A percentile compares a stretch with the other conserved stretches of the same genome.
Conservation (phyloP, 2,113 vertebrate genomes). For the Notothenia coriiceps region DNA sequence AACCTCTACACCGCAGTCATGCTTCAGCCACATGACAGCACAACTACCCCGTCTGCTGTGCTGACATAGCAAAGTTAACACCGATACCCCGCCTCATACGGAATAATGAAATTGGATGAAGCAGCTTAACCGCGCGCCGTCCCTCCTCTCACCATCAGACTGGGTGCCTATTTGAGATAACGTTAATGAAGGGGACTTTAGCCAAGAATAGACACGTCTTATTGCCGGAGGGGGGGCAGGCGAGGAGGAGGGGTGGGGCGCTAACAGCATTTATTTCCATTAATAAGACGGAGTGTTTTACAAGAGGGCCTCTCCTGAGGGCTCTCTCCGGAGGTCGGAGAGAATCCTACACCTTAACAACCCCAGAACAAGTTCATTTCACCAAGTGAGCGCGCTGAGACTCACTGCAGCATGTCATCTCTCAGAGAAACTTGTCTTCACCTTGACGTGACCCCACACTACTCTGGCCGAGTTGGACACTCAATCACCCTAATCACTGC, state of each 20-base stretch:
- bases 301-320: constrained; percentile 64
- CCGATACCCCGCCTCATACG: constrained; percentile 71
- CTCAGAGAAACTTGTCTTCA: constrained; percentile 43
- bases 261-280: constrained; percentile 77
- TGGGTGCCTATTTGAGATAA: constrained; percentile 83
- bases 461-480: constrained; percentile 35
- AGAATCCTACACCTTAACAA: constrained; percentile 59
- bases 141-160: constrained; percentile 70
- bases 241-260: constrained; percentile 9
- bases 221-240: constrained; percentile 36
- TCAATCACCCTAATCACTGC: constrained; percentile 67
- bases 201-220: constrained; percentile 77
- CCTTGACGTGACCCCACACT: constrained; percentile 46
- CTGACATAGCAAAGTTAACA: constrained; percentile 76
- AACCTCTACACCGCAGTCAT: constrained; percentile 40
- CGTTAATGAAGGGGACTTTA: constrained; percentile 83
- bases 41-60: constrained; percentile 13
- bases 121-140: constrained; percentile 73
- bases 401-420: background rate
- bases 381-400: background rate
- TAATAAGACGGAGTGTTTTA: constrained; percentile 72
- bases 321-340: constrained; percentile 58
- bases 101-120: constrained; percentile 83
- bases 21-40: constrained; percentile 42
- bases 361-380: constrained; percentile 40